Percentiles rank a stretch among this genome's conserved stretches.
Conservation (phyloP, 2,888 invertebrate species). For the Drosophila ezoana region DNA sequence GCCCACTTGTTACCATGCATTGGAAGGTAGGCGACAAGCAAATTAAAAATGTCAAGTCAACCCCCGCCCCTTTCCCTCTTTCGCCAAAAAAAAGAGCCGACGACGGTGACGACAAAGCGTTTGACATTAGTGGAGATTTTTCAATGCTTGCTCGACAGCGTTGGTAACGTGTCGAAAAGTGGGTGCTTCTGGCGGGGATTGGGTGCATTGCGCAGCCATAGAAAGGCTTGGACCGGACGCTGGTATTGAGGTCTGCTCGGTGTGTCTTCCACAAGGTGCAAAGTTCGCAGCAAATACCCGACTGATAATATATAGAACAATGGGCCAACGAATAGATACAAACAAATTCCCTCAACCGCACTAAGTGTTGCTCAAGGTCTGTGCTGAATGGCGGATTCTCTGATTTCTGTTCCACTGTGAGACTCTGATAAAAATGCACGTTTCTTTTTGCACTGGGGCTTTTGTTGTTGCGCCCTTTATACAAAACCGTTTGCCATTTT, state of each 20-base stretch:
- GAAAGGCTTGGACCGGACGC: slow-evolving; percentile 34
- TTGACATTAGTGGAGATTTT: slow-evolving; percentile 76
- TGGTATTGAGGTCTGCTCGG: slow-evolving; percentile 8
- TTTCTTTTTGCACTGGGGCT: neutral
- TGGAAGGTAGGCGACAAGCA: slow-evolving; percentile 68
- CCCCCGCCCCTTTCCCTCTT: neutral
- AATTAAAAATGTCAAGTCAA: slow-evolving; percentile 63
- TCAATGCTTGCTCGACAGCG: slow-evolving; percentile 51
- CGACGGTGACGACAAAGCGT: slow-evolving; percentile 68
- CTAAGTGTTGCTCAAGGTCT: slow-evolving; percentile 67
- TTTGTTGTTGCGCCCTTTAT: slow-evolving; percentile 15
- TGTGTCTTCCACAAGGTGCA: slow-evolving; percentile 30
- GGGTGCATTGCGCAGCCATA: slow-evolving; percentile 59
- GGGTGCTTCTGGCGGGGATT: slow-evolving; percentile 11
- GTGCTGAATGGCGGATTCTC: slow-evolving; percentile 33
- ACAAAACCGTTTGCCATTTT: neutral
- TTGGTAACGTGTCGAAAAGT: slow-evolving; percentile 52
- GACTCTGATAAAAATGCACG: neutral
- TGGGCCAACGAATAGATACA: slow-evolving; percentile 36
- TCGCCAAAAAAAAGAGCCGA: neutral
- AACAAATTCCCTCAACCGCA: slow-evolving; percentile 35
- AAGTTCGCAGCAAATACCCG: slow-evolving; percentile 29
- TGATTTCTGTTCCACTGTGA: slow-evolving; percentile 24
- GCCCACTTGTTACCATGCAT: slow-evolving; percentile 39
- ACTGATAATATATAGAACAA: slow-evolving; percentile 8